phyloP scores from a whole-genome alignment of 2,113 vertebrate species.

The Rostratula benghalensis region DNA sequence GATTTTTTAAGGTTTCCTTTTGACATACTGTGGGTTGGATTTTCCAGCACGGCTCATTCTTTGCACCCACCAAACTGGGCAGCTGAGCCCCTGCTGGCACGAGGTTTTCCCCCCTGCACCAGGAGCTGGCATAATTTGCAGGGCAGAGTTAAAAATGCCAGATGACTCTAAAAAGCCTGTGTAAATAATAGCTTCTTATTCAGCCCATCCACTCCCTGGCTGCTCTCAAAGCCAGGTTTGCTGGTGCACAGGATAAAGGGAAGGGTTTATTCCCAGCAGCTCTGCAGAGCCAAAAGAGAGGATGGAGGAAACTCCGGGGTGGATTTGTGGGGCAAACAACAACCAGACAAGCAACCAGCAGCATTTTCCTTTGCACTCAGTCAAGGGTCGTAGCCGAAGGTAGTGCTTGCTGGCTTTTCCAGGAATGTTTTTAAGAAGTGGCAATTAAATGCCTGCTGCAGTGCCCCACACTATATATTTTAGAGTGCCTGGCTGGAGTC shows the following conservation, averaged over 20 bases:
- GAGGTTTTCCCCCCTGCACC: background rate
- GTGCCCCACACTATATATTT: background rate
- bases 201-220: background rate
- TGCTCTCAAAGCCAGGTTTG: background rate
- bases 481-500: background rate
- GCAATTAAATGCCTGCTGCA: background rate
- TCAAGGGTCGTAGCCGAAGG: background rate
- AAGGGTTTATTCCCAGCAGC: background rate
- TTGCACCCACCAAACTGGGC: accelerated
- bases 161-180: background rate
- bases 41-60: background rate
- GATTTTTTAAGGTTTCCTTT: background rate
- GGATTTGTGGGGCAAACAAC: background rate
- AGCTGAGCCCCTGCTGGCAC: background rate
- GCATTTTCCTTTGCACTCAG: background rate
- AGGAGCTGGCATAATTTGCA: background rate
- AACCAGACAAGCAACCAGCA: background rate
- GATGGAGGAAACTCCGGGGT: background rate
- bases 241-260: background rate
- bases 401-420: background rate
- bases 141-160: background rate
- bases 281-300: background rate
- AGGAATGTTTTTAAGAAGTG: background rate
- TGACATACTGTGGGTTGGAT: background rate
- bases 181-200: background rate